Base-by-base conservation (phyloP, 2,888 invertebrate species). In the Epirrhoe alternata region DNA sequence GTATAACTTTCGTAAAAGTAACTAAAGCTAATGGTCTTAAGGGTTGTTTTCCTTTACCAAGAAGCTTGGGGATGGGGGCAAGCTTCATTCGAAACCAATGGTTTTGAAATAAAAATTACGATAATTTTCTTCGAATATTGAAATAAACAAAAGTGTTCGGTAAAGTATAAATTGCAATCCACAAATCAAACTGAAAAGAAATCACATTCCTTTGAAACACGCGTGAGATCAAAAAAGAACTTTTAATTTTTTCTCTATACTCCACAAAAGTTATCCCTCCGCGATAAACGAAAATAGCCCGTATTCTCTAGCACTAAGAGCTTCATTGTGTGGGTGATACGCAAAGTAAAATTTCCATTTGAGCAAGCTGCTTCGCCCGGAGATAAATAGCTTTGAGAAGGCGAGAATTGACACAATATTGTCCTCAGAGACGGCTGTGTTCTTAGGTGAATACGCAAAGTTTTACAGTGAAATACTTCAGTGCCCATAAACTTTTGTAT, bases 341-440 rank as follows among this genome's bases (percentile, higher is more conserved):
- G 55, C 56, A 60, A 66, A 64, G 64, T 51, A 50, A 61, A 76
- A 83, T 84, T 84, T 85, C 81, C 82, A 83, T 85, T 80, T 81
- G 78, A 83, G 77, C 79, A 78, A 81, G 79, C 78, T 77, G 76
- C 77, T 77, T 79, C 75, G 77, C 76, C 74, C 77, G 80, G 72
- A 83, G 83, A 87, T 85, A 85, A 82, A 86, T 84, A 79, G 81
- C 80, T 80, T 80, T 79, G 81, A 79, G 79, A 81, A 81, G 77
- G 80, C 81, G 82, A 74, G 78, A 86, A 86, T 86, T 83, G 86
- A 85, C 83, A 84, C 81, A 86, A 84, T 85, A 86, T 86, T 85
- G 84, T 84, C 84, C 85, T 84, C 81, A 77, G 82, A 80, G 81
- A 77, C 67, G 72, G 70, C 70, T 68, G 69, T 71, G 38, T 65